Evolutionary conservation across 2,113 vertebrate species (phyloP).

Genomic region (Mirounga angustirostris): DNA sequence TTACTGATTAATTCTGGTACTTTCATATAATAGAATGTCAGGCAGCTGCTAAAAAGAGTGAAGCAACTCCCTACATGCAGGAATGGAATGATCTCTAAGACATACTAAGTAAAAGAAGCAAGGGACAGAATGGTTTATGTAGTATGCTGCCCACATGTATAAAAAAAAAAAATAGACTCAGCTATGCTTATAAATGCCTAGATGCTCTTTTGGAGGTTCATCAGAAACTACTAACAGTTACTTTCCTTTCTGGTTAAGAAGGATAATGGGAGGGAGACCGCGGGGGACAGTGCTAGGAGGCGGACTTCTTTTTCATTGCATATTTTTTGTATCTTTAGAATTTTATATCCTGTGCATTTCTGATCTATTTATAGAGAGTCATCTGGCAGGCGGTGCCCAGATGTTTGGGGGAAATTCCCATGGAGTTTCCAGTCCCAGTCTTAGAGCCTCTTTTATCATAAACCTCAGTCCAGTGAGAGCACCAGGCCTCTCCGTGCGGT

Average conservation of each 20-base stretch:
- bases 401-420: background rate
- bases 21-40: background rate
- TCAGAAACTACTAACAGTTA: background rate
- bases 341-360: background rate
- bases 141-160: background rate
- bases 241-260: background rate
- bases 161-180: too few species aligned
- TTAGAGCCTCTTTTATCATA: background rate
- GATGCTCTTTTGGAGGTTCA: background rate
- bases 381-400: background rate
- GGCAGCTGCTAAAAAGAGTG: background rate
- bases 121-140: background rate
- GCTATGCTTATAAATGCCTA: background rate
- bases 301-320: background rate
- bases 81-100: background rate
- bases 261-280: background rate
- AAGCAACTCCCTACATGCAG: background rate
- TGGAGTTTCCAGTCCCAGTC: background rate
- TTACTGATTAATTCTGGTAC: background rate
- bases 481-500: background rate
- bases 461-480: background rate
- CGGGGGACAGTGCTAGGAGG: background rate
- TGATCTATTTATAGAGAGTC: background rate
- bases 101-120: background rate
- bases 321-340: background rate